phyloP scores from a whole-genome alignment of 2,888 invertebrate species.

The Volucella zonaria region DNA sequence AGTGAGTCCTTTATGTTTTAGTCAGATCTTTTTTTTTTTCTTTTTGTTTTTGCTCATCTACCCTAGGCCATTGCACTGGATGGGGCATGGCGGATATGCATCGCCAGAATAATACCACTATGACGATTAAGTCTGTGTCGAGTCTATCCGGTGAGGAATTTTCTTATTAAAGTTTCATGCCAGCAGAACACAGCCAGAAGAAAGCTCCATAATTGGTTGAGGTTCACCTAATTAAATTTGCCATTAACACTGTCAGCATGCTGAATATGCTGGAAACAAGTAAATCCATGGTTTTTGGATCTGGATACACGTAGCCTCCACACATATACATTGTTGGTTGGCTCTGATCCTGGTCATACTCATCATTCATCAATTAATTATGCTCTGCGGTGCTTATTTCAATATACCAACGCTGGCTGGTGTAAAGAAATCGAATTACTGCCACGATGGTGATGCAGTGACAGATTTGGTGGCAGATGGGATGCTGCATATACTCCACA shows the following conservation, averaged over 20 bases:
- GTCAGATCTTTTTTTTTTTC: slow-evolving; percentile 14
- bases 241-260: slow-evolving; percentile 44
- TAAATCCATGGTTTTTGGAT: neutral
- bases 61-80: slow-evolving; percentile 52
- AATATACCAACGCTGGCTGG: slow-evolving; percentile 20
- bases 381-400: slow-evolving; percentile 63
- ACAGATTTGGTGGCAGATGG: slow-evolving; percentile 25
- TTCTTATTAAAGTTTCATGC: slow-evolving; percentile 69
- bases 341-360: slow-evolving; percentile 43
- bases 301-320: neutral
- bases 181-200: slow-evolving; percentile 22
- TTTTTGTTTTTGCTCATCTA: neutral
- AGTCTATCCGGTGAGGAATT: slow-evolving; percentile 53
- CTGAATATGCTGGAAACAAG: slow-evolving; percentile 25
- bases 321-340: neutral
- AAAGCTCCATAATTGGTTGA: slow-evolving; percentile 62
- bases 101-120: slow-evolving; percentile 25
- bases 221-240: slow-evolving; percentile 68
- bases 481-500: no score
- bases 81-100: neutral
- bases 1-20: no score
- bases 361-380: slow-evolving; percentile 70
- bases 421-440: slow-evolving; percentile 50
- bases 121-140: slow-evolving; percentile 14
- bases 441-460: slow-evolving; percentile 48